Percentiles rank a stretch among this genome's conserved stretches.
These are phyloP conservation scores for Hesperophylax magnus DNA, from an alignment of 1,140 invertebrate species.

Conservation along the genomic window DNA sequence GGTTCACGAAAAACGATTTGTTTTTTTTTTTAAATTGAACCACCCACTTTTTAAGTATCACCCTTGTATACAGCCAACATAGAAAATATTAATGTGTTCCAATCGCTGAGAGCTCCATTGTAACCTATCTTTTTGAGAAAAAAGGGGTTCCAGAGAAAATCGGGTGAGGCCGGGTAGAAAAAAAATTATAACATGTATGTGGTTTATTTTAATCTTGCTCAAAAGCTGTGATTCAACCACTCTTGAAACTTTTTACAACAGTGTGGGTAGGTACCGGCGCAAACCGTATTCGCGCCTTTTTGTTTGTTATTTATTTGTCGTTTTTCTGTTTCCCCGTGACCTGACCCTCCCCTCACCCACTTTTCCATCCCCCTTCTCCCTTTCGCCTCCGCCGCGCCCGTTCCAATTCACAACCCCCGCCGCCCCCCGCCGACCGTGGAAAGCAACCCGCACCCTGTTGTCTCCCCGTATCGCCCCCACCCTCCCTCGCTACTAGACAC, in stretches of 20 bases:
- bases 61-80: too few species aligned
- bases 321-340: constrained; percentile 47
- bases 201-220: too few species aligned
- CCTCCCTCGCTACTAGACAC: constrained; percentile 28
- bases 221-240: not conserved
- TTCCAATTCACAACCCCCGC: not conserved
- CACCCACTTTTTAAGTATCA: too few species aligned
- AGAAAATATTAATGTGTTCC: too few species aligned
- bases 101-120: too few species aligned
- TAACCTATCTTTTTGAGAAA: too few species aligned
- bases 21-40: too few species aligned
- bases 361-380: not conserved
- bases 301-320: constrained; percentile 51
- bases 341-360: not conserved
- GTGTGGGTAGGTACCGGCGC: constrained; percentile 22
- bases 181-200: too few species aligned
- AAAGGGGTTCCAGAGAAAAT: too few species aligned
- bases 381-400: not conserved
- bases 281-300: constrained; percentile 47
- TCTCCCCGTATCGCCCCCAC: not conserved
- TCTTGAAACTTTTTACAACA: constrained; percentile 24
- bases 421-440: not conserved
- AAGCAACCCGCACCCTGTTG: not conserved
- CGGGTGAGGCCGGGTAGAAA: too few species aligned
- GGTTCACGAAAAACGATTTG: too few species aligned